A percentile compares a stretch with the other conserved stretches of the same genome.
phyloP scores from a whole-genome alignment of 2,888 invertebrate species.

The Heliconius erato region DNA sequence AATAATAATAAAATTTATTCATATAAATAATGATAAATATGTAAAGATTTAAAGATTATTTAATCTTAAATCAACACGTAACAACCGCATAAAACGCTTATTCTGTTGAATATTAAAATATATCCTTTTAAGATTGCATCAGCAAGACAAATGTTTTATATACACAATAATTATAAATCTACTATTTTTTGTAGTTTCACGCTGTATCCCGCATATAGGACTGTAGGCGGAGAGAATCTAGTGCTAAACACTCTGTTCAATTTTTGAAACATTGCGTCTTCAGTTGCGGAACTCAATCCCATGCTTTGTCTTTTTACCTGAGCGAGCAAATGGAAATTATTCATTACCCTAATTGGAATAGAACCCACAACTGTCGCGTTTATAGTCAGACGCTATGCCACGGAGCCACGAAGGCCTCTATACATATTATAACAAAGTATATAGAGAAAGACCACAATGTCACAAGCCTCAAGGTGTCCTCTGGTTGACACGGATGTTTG shows the following conservation, averaged over 20 bases:
- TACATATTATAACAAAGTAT: neutral
- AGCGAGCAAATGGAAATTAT: neutral
- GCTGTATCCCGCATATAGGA: neutral
- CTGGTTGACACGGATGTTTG: constrained; percentile 15
- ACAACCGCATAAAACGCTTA: neutral
- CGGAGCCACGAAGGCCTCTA: neutral
- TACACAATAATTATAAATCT: neutral
- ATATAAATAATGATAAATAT: neutral
- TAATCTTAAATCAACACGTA: constrained; percentile 34
- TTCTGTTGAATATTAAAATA: constrained; percentile 18
- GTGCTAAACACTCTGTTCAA: neutral
- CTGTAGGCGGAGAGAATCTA: neutral
- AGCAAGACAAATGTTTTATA: neutral
- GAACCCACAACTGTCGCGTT: neutral
- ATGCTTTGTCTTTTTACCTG: no score
- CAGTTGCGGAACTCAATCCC: neutral
- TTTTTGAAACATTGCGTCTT: neutral
- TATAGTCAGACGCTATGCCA: no score
- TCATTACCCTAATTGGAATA: neutral
- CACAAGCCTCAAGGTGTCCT: constrained; percentile 16
- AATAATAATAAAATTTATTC: neutral
- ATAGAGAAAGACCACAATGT: neutral
- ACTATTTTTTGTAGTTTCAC: neutral
- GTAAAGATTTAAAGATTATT: neutral
- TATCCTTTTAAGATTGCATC: constrained; percentile 31